Conservation (phyloP, 2,113 vertebrate species). For the Osmerus mordax region DNA sequence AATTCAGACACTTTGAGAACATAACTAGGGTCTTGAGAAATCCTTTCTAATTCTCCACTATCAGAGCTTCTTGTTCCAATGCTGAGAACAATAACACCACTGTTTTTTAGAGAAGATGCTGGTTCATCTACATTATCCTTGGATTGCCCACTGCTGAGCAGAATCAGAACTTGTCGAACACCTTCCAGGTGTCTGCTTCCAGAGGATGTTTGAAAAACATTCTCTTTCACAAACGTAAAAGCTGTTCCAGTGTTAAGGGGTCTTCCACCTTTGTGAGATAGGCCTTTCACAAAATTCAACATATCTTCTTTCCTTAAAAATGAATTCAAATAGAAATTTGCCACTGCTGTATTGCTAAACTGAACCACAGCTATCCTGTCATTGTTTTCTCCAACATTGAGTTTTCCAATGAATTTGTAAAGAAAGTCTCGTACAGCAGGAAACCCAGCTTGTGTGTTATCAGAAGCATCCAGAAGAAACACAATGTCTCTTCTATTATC, state of each 20-base stretch:
- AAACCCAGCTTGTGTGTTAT: slow-evolving; percentile 55
- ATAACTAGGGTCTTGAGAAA: slow-evolving; percentile 28
- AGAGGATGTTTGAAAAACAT: slow-evolving; percentile 41
- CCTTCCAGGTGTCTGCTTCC: slow-evolving; percentile 52
- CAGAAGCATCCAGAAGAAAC: slow-evolving; percentile 68
- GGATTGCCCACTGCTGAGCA: slow-evolving; percentile 46
- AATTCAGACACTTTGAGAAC: slow-evolving; percentile 38
- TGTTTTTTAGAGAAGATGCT: slow-evolving; percentile 33
- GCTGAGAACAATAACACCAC: slow-evolving; percentile 41
- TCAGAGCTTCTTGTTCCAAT: slow-evolving; percentile 47
- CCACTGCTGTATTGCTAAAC: slow-evolving; percentile 50
- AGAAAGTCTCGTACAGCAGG: slow-evolving; percentile 51
- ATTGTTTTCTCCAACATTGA: slow-evolving; percentile 45
- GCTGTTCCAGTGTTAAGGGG: slow-evolving; percentile 50
- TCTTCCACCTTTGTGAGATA: slow-evolving; percentile 53
- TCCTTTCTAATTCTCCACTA: slow-evolving; percentile 31
- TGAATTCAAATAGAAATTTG: slow-evolving; percentile 58
- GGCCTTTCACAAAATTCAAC: slow-evolving; percentile 39
- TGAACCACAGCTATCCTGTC: slow-evolving; percentile 56
- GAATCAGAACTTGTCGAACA: slow-evolving; percentile 52
- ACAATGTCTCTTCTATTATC: slow-evolving; percentile 55
- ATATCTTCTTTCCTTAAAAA: slow-evolving; percentile 48
- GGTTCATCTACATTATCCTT: slow-evolving; percentile 39
- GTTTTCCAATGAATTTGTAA: slow-evolving; percentile 38
- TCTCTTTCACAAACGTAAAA: slow-evolving; percentile 45